Evolutionary conservation across 1,140 invertebrate genomes (phyloP).

Genomic region (Drosophila varians): DNA sequence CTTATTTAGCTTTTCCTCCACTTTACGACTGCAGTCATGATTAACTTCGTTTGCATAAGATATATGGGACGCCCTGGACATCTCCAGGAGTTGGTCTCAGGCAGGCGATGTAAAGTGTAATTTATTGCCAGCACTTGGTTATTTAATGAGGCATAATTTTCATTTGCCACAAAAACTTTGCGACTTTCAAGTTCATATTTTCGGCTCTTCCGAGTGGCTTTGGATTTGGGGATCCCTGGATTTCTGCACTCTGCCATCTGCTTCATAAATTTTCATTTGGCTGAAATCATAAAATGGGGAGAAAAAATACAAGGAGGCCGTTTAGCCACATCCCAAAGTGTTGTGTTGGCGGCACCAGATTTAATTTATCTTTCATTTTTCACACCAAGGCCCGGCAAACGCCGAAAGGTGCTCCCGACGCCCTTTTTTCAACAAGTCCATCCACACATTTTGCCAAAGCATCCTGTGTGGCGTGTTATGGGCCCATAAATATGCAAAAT

Average conservation of each 20-base stretch:
- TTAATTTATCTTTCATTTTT: slow-evolving; percentile 63
- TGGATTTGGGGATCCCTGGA: slow-evolving; percentile 22
- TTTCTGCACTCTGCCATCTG: slow-evolving; percentile 37
- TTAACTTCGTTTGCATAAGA: slow-evolving; percentile 29
- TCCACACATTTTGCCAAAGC: slow-evolving; percentile 2
- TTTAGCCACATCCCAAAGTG: slow-evolving; percentile 43
- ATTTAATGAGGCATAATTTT: slow-evolving; percentile 75
- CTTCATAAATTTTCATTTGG: slow-evolving; percentile 76
- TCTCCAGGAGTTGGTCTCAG: not conserved
- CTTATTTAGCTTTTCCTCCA: not conserved
- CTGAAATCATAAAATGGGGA: slow-evolving; percentile 51
- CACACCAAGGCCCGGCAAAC: slow-evolving; percentile 41
- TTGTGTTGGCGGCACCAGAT: slow-evolving; percentile 29
- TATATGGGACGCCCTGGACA: slow-evolving; percentile 8
- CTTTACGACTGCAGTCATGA: slow-evolving; percentile 41
- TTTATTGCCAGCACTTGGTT: slow-evolving; percentile 43
- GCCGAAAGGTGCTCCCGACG: slow-evolving; percentile 46
- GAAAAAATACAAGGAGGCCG: slow-evolving; percentile 33
- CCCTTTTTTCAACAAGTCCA: slow-evolving; percentile 39
- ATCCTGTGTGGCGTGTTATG: slow-evolving; percentile 36
- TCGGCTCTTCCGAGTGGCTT: slow-evolving; percentile 29
- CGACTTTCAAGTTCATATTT: slow-evolving; percentile 57
- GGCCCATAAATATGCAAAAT: slow-evolving; percentile 57
- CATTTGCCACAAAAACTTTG: slow-evolving; percentile 62
- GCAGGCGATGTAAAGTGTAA: slow-evolving; percentile 37